Evolutionary conservation across 2,888 invertebrate species (phyloP), one percentile per base, ranked within the genome.

Genomic region (Pharmacophagus antenor): DNA sequence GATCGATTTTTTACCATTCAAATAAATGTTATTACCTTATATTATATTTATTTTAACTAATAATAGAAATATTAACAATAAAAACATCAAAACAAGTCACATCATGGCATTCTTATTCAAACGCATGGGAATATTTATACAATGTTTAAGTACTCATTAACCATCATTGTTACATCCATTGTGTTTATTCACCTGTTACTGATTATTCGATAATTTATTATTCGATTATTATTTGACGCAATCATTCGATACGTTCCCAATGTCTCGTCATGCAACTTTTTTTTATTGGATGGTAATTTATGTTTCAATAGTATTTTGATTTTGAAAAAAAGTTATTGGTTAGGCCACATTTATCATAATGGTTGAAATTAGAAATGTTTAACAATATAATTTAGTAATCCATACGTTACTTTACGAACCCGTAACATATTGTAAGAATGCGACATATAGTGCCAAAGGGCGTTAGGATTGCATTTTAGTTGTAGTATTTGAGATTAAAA

Each of bases 141-240:
- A 50, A 31, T 49, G 1, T 41, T 10, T 21, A 55, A n/a, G 52
- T 48, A 17, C 17, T 8, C 31, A 10, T 18, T 44, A 44, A 17
- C 17, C 15, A 37, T 49, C 20, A 62, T 62, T 57, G 57, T 62
- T 57, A 47, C 18, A 27, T 56, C 27, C 41, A 47, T 46, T 42
- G 57, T 53, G 58, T 20, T 55, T 51, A 55, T 54, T 51, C 58
- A 55, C n/a, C 42, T 54, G 58, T 58, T 46, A 54, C 55, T 58
- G 47, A 51, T 54, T 58, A 50, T 53, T 54, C 31, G 31, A 2
- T 56, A 52, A 48, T 25, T 55, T 49, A 52, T 59, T 51, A 51
- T 61, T 56, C 54, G 49, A 49, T 50, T 46, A 60, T 60, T 51
- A 60, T 60, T 56, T 56, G 56, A 61, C 56, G 57, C 62, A 62